Evolutionary conservation across 2,797 vertebrate genomes (phyloP), one percentile per base, ranked within the genome.

Genomic region (Decapterus maruadsi): DNA sequence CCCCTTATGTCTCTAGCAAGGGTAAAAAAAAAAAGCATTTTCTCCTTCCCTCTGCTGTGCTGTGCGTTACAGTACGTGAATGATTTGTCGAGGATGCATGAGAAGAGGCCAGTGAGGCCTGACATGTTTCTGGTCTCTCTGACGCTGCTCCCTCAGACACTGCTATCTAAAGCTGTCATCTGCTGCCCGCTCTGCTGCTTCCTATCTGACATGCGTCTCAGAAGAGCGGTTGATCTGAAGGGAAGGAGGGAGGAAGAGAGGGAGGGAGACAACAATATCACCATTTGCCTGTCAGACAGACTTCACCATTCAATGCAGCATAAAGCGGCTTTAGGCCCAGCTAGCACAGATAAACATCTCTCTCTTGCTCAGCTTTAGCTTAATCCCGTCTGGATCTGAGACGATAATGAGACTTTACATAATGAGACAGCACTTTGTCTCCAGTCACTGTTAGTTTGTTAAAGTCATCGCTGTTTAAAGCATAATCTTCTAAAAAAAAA

Each of bases 161-260:
- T 13, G 59, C 80, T 81, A 87, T 92, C 89, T 89, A 16, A 75
- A 70, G 71, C 89, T 91, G 89, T 91, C 90, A 88, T 85, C 84
- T 80, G 46, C 10, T 22, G 70, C 59, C 51, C 59, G 81, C 86
- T 87, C 75, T 1, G 72, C 75, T 78, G 81, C 84, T 66, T 84
- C 80, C 82, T 65, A 57, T 86, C 84, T 82, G 89, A 92, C 83
- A 85, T 46, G 1, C 12, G 50, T 82, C 89, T 85, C 73, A 57
- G 77, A 82, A 57, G 82, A 85, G 65, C 64, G 68, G 54, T 40
- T 69, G 78, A 84, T 87, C 69, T 11, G 10, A 19, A 50, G 50
- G 67, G 20, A 34, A 46, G 65, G 43, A n/a, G 63, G 78, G 46
- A 57, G 61, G 59, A 36, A 36, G 34, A 8, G 43, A 58, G 46